Percentiles rank a stretch among this genome's conserved stretches.
phyloP scores from a whole-genome alignment of 1,140 invertebrate genomes.

The Diuraphis noxia region DNA sequence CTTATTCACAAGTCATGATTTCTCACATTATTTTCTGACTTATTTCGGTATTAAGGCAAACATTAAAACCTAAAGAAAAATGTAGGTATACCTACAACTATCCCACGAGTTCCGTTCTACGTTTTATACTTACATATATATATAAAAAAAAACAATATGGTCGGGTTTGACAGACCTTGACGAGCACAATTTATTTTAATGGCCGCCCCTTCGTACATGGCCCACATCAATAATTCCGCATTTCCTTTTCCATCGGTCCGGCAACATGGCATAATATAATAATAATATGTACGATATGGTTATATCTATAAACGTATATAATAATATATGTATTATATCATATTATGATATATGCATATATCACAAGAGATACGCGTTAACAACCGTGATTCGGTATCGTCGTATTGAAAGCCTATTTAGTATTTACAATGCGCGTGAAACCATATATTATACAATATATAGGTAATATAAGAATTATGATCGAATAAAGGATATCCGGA shows the following conservation, averaged over 20 bases:
- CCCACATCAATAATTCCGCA: conserved; percentile 53
- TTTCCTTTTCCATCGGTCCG: conserved; percentile 34
- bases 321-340: neutral
- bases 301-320: neutral
- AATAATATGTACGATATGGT: neutral
- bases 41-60: neutral
- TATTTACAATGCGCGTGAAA: conserved; percentile 1
- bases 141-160: conserved; percentile 25
- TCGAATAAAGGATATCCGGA: conserved; percentile 40
- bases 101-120: conserved; percentile 31
- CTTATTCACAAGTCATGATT: neutral
- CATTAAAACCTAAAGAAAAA: neutral
- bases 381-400: neutral
- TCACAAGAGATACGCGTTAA: conserved; percentile 1
- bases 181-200: conserved; percentile 52
- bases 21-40: conserved; percentile 3
- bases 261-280: neutral
- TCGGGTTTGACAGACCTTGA: conserved; percentile 48
- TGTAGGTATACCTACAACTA: neutral
- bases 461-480: neutral
- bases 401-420: conserved; percentile 28
- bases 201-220: conserved; percentile 43
- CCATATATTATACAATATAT: neutral
- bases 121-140: neutral
- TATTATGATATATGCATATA: neutral